Base-by-base conservation (phyloP, 2,888 invertebrate species). In the Perizoma flavofasciatum region DNA sequence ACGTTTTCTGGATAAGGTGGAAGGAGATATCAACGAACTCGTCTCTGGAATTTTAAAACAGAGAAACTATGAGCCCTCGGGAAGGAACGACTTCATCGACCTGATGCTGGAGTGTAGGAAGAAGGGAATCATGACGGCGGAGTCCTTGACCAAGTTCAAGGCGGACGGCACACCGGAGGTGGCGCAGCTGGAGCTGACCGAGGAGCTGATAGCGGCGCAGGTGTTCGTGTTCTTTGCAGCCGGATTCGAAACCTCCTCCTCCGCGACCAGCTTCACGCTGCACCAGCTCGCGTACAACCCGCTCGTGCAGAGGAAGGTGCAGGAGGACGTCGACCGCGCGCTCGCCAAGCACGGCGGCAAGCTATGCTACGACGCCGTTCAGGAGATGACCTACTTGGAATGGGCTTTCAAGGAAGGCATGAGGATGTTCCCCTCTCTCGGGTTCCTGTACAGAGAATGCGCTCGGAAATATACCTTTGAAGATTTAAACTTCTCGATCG, bases 361-460 rank as follows among this genome's bases (percentile, higher is more conserved):
- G 33, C 70, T 83, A 0, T 73, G 75, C 39, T 83, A 82, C 58
- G 81, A 83, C 1, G 82, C 82, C 0, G 55, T 83, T 32, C 74
- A 76, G 41, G 81, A 83, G 53, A 81, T 83, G 82, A 75, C 68
- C 0, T 80, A 80, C 59, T 55, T 83, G 32, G 78, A 81, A 46
- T 79, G 79, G 68, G 63, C 72, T 1, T 78, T 83, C 53, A 78
- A 71, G 51, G 86, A 86, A 52, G 77, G 75, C 7, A 74, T 84
- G 72, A 66, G 82, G 6, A 74, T 82, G 66, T 84, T 85, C 41
- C 85, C 86, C 0, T 81, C 86, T 0, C 69, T 84, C 0, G 86
- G 85, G 0, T 79, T 74, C 54, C 59, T 86, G 33, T 52, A 77
- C 0, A 68, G 86, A 8, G 66, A 66, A 40, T 77, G 79, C 49